Evolutionary conservation across 2,888 invertebrate species (phyloP), one percentile per base, ranked within the genome.

Genomic region (Apamea sordens): DNA sequence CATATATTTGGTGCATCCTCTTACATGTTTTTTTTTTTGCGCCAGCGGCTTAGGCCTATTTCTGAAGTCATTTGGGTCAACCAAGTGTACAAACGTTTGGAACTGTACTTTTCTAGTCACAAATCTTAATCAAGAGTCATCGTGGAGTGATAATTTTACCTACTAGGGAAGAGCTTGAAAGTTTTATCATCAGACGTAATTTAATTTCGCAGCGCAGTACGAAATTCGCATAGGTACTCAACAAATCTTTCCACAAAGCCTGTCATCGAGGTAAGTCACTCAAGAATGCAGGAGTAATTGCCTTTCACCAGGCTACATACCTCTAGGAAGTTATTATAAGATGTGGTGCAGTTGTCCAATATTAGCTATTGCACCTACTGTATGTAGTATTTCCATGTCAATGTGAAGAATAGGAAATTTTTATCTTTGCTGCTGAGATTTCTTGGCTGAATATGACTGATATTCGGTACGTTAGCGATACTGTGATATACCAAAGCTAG

Each of bases 241-340:
- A 71, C 73, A 75, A 80, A 88, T 78, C 69, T 81, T 69, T 75
- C 53, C 21, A 24, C 21, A 70, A 67, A 59, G 28, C 28, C 41
- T 76, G 18, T 76, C 59, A 64, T 67, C 47, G 28, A 18, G 24
- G 21, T 63, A 41, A 41, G 36, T 41, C 61, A 41, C 61, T 71
- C 61, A 36, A 41, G 36, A n/a, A 11, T n/a, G 11, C 21, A 63
- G 63, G 28, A 82, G n/a, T 63, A 78, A 73, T 71, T 67, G n/a
- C n/a, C 53, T 64, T 75, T 69, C 28, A 8, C 76, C 68, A 69
- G 28, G 24, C 10, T 21, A 24, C 36, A 77, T 59, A 63, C 36
- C 61, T n/a, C 72, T 59, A 28, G 53, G 65, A 70, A 79, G 79
- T 65, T 73, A 84, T 84, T 73, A 77, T 44, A 65, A 79, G 59